Base-by-base conservation (phyloP, 2,888 invertebrate genomes). In the Octonoba sinensis region DNA sequence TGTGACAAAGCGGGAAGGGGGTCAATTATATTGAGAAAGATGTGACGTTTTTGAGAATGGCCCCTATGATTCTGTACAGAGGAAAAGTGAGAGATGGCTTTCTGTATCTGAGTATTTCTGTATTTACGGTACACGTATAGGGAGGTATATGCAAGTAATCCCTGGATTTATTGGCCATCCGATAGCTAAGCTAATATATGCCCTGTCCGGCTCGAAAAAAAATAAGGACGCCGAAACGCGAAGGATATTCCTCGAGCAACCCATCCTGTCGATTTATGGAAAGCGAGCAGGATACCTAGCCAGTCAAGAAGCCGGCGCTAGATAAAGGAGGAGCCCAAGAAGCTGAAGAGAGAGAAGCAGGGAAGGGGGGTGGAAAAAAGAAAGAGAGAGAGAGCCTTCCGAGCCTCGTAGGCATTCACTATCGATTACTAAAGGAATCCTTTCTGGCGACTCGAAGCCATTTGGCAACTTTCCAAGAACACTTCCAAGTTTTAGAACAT, bases 381-480 rank as follows among this genome's bases (percentile, higher is more conserved):
- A 36, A 8, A 36, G 36, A 36, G 36, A 36, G 36, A 36, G 36
- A 36, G 36, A 36, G 8, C 36, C 36, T 36, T 36, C 36, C 8
- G 8, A 36, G 36, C 36, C 60, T 75, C 76, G 22, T 69, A 76
- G 69, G 27, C 77, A 49, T 71, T 77, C 71, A 56, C 71, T 71
- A 78, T 78, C 78, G 78, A 78, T 78, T 72, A 46, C 77, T 18
- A 22, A 44, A 46, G 16, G 71, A 78, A 71, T 78, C 78, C 51
- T 66, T 66, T 36, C 47, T 27, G 54, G 15, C 64, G 44, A 62
- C 24, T 27, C 51, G 36, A 69, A 36, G 59, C 64, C 66, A 62
- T 66, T 72, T 78, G 78, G 78, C 78, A 78, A 47, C 18, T 59
- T 59, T 71, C 78, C 78, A 78, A 78, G 51, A 66, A 62, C 76